Base-by-base conservation (phyloP, 1,140 invertebrate genomes). In the Cherax quadricarinatus region DNA sequence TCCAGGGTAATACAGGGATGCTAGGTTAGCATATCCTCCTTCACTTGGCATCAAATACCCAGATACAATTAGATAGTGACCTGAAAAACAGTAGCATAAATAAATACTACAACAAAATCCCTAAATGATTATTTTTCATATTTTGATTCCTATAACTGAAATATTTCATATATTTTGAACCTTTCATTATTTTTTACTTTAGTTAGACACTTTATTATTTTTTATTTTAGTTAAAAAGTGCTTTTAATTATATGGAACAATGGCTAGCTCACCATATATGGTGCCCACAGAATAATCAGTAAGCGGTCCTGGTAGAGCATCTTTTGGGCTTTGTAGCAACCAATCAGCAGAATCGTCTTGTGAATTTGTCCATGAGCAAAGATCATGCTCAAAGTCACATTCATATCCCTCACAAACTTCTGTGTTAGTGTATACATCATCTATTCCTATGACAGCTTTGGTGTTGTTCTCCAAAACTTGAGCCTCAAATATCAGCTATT, bases 361-460 rank as follows among this genome's bases (percentile, higher is more conserved):
- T 5, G n/a, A 48, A 60, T 93, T 91, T 49, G 49, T 84, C 85
- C 86, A 93, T 41, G 81, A 83, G 48, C 92, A 93, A 41, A 93
- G 30, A 79, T 91, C 92, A 79, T 93, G 89, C 41, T 93, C 92
- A 84, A 93, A 93, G 79, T 93, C 80, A 84, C 92, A 93, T 16
- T 6, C 41, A 21, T 24, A 18, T 6, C 30, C 16, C 7, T 30
- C 10, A 24, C 92, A 93, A 10, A 30, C 78, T 7, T 82, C 86
- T 10, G 70, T 83, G n/a, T 83, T 82, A 73, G 80, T 70, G 85
- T 91, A 91, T 16, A 93, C 70, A 51, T 93, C 92, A 84, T 93
- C 92, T 82, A 93, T 90, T 21, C 84, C 92, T 41, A 93, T 75
- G 49, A 89, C 57, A 14, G 86, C 86, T 0, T 41, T 21, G 9